Conservation (phyloP, 2,797 vertebrate genomes). For the Chrysocyon brachyurus region DNA sequence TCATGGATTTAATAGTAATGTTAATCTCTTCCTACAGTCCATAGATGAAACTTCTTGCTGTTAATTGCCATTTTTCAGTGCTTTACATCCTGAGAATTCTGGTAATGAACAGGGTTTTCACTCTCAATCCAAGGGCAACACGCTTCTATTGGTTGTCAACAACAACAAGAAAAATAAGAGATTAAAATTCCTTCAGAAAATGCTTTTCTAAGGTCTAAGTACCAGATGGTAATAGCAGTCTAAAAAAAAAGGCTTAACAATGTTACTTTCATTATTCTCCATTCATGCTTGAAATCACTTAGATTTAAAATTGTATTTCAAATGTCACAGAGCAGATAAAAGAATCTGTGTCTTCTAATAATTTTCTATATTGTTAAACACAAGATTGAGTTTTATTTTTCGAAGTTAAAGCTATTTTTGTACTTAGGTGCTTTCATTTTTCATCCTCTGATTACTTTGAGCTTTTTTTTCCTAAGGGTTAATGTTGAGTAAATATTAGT, state of each 20-base stretch:
- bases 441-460: background rate
- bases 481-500: conserved; percentile 29
- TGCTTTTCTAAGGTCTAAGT: conserved; percentile 26
- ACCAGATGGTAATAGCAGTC: background rate
- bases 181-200: conserved; percentile 55
- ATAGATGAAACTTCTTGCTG: background rate
- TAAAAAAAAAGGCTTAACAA: background rate
- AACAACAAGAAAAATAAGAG: background rate
- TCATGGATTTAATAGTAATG: background rate
- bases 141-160: background rate
- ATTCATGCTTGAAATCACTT: conserved; percentile 15
- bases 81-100: conserved; percentile 53
- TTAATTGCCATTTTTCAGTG: background rate
- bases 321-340: background rate
- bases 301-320: conserved; percentile 13
- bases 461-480: conserved; percentile 24
- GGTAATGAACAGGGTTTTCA: background rate
- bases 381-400: conserved; percentile 52
- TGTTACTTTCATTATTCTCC: conserved; percentile 47
- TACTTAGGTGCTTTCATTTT: background rate
- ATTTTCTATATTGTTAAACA: conserved; percentile 47
- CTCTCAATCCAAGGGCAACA: background rate
- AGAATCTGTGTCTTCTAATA: background rate
- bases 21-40: background rate
- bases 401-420: background rate